phyloP scores from a whole-genome alignment of 2,797 vertebrate genomes.

The Pelobates cultripes region DNA sequence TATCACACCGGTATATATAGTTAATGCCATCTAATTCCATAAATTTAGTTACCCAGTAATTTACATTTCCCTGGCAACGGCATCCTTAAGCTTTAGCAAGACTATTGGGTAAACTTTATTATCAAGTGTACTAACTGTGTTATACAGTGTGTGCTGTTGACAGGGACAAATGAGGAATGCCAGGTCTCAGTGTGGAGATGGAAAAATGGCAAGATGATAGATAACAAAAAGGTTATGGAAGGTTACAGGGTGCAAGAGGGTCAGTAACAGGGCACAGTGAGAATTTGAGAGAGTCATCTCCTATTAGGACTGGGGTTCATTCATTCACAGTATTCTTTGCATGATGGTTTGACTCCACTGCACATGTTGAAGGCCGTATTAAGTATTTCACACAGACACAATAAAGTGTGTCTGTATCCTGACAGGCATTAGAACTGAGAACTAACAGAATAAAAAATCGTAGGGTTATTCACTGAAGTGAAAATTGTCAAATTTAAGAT shows the following conservation, averaged over 20 bases:
- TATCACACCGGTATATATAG: background rate
- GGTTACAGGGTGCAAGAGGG: conserved; percentile 37
- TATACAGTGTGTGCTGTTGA: conserved; percentile 46
- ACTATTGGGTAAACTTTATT: conserved; percentile 5
- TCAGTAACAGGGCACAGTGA: background rate
- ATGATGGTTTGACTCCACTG: too few species aligned
- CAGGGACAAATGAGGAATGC: conserved; percentile 46
- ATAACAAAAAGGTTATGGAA: conserved; percentile 48
- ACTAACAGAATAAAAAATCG: too few species aligned
- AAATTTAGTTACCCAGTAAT: background rate
- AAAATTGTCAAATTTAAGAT: too few species aligned
- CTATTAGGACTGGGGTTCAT: too few species aligned
- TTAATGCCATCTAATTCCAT: background rate
- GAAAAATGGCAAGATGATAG: conserved; percentile 46
- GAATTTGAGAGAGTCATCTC: too few species aligned
- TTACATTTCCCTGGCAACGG: background rate
- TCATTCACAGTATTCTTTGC: too few species aligned
- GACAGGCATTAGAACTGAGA: too few species aligned
- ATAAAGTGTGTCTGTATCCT: too few species aligned
- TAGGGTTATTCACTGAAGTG: too few species aligned
- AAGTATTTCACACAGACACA: too few species aligned
- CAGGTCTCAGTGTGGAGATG: conserved; percentile 39
- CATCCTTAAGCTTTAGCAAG: background rate
- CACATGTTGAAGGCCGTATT: too few species aligned
- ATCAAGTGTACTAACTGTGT: conserved; percentile 34